Percentiles rank a stretch among this genome's conserved stretches.
Evolutionary conservation across 37 sponge, comb jelly and placozoan species (phyloP).

Genomic region (Mnemiopsis leidyi): DNA sequence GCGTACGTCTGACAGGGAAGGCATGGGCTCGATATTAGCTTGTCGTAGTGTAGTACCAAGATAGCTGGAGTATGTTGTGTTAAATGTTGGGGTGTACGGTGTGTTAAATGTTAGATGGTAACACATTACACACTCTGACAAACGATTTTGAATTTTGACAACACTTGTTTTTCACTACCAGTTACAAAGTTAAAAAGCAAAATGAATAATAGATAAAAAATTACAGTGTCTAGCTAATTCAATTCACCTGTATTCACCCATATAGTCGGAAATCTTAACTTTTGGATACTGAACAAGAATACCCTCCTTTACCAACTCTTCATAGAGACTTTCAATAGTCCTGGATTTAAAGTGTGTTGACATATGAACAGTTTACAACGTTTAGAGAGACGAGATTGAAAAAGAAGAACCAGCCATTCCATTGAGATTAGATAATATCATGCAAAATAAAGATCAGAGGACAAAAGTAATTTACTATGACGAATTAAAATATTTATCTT

Average conservation of each 20-base stretch:
- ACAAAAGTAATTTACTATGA: not conserved
- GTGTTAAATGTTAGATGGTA: too few species aligned
- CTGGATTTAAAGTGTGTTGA: conserved; percentile 68
- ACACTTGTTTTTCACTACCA: too few species aligned
- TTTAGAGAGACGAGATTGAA: not conserved
- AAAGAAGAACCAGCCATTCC: not conserved
- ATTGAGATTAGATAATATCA: too few species aligned
- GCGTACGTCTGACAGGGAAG: conserved; percentile 87
- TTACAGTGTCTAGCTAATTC: not conserved
- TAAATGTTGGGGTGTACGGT: too few species aligned
- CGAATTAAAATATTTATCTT: too few species aligned
- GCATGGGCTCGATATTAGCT: conserved; percentile 91
- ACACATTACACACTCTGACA: too few species aligned
- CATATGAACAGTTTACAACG: not conserved
- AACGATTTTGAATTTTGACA: too few species aligned
- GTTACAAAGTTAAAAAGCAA: conserved; percentile 26
- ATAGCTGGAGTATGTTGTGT: conserved; percentile 69
- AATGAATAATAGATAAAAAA: not conserved
- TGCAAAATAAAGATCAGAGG: not conserved
- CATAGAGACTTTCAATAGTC: conserved; percentile 90
- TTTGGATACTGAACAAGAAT: conserved; percentile 85
- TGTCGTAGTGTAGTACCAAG: conserved; percentile 84
- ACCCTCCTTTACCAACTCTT: conserved; percentile 84
- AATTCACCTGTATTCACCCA: conserved; percentile 93
- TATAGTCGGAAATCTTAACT: conserved; percentile 75